A percentile compares a stretch with the other conserved stretches of the same genome.
Conservation (phyloP, 2,888 invertebrate species). For the Pherbina coryleti region DNA sequence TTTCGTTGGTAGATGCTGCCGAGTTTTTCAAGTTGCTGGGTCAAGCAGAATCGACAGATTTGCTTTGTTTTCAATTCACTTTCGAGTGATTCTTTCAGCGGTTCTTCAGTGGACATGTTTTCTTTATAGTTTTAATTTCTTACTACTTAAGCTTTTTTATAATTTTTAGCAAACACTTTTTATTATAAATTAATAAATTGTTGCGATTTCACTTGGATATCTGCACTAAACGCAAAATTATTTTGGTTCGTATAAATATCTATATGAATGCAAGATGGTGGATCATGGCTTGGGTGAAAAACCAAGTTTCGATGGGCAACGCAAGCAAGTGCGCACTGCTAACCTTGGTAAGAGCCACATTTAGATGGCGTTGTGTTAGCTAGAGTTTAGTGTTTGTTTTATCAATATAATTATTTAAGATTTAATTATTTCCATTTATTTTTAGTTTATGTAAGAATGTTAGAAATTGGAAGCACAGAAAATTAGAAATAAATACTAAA, state of each 20-base stretch:
- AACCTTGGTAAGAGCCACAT: not conserved
- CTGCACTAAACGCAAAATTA: not conserved
- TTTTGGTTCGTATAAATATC: not conserved
- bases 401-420: too few relatives aligned
- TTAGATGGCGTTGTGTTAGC: not conserved
- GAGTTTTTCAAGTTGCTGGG: constrained; percentile 74
- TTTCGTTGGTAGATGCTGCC: constrained; percentile 76
- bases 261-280: constrained; percentile 48
- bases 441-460: too few relatives aligned
- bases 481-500: too few relatives aligned
- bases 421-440: too few relatives aligned
- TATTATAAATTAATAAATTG: not conserved
- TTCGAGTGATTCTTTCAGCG: constrained; percentile 39
- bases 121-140: not conserved
- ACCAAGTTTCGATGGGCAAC: not conserved
- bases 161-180: not conserved
- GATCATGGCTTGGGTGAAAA: constrained; percentile 52
- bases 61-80: constrained; percentile 73
- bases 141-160: not conserved
- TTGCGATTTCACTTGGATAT: not conserved
- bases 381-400: too few relatives aligned
- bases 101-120: not conserved
- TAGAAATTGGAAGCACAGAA: too few relatives aligned
- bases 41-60: constrained; percentile 82
- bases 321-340: not conserved